phyloP scores from a whole-genome alignment of 1,140 invertebrate species.

The Pseudobourletiella spinata region DNA sequence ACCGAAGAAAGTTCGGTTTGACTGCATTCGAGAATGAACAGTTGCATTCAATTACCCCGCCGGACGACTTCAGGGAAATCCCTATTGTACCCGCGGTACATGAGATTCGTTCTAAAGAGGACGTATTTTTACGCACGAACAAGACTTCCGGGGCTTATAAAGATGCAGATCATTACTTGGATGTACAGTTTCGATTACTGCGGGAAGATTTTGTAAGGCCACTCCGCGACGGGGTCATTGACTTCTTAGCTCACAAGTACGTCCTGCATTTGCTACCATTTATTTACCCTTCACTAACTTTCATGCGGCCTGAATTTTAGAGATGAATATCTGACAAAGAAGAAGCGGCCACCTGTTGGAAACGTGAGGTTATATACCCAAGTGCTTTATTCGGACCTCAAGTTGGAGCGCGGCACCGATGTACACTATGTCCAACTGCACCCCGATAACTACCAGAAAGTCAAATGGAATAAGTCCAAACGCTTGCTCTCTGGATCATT shows the following conservation, averaged over 20 bases:
- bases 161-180: conserved; percentile 59
- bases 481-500: conserved; percentile 61
- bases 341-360: conserved; percentile 24
- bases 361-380: conserved; percentile 25
- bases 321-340: conserved; percentile 16
- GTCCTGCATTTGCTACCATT: neutral
- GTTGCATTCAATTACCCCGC: neutral
- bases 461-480: conserved; percentile 43
- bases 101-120: neutral
- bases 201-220: conserved; percentile 46
- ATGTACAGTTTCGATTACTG: conserved; percentile 64
- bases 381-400: neutral
- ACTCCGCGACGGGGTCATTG: conserved; percentile 13
- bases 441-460: conserved; percentile 1
- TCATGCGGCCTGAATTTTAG: conserved; percentile 13
- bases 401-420: neutral
- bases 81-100: conserved; percentile 1
- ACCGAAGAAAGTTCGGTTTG: neutral
- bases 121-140: conserved; percentile 46
- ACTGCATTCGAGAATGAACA: neutral
- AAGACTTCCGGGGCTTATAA: conserved; percentile 52
- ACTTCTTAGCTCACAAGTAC: conserved; percentile 9
- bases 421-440: neutral
- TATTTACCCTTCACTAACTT: neutral
- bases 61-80: conserved; percentile 13